Evolutionary conservation across 64 coral and sea anemone species (phyloP).

Genomic region (Porites lutea): DNA sequence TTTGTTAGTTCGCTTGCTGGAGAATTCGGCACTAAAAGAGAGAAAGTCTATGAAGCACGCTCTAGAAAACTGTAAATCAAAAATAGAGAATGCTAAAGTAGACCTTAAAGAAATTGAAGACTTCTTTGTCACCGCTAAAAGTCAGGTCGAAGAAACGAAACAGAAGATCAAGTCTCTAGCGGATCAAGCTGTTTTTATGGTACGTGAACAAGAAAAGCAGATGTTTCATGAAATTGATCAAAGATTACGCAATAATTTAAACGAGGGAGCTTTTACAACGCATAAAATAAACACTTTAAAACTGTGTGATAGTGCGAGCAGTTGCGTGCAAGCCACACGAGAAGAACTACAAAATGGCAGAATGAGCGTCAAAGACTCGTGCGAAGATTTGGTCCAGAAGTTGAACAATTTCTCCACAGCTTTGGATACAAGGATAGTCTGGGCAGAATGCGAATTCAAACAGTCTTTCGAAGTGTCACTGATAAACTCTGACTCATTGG

Average conservation of each 20-base stretch:
- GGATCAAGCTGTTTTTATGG: conserved; percentile 44
- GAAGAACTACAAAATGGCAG: conserved; percentile 54
- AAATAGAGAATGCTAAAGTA: conserved; percentile 25
- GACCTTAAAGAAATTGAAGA: conserved; percentile 54
- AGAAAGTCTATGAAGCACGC: conserved; percentile 71
- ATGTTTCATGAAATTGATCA: conserved; percentile 59
- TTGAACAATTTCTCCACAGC: conserved; percentile 27
- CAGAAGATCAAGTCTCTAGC: conserved; percentile 65
- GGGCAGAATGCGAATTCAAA: conserved; percentile 17
- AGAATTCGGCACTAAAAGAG: conserved; percentile 73
- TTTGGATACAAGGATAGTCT: background rate
- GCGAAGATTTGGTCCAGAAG: conserved; percentile 51
- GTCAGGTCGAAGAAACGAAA: conserved; percentile 16
- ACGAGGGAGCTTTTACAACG: conserved; percentile 5
- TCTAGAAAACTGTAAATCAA: conserved; percentile 41
- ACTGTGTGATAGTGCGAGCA: conserved; percentile 37
- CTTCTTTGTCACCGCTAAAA: conserved; percentile 32
- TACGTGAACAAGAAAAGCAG: conserved; percentile 39
- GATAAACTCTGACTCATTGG: background rate
- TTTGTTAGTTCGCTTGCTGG: conserved; percentile 76
- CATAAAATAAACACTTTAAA: background rate
- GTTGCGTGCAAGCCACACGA: conserved; percentile 49
- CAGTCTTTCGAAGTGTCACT: conserved; percentile 22
- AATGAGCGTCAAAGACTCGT: conserved; percentile 56
- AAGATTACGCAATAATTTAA: background rate